Evolutionary conservation across 2,797 vertebrate species (phyloP).

Genomic region (Sebastes baramenuke): DNA sequence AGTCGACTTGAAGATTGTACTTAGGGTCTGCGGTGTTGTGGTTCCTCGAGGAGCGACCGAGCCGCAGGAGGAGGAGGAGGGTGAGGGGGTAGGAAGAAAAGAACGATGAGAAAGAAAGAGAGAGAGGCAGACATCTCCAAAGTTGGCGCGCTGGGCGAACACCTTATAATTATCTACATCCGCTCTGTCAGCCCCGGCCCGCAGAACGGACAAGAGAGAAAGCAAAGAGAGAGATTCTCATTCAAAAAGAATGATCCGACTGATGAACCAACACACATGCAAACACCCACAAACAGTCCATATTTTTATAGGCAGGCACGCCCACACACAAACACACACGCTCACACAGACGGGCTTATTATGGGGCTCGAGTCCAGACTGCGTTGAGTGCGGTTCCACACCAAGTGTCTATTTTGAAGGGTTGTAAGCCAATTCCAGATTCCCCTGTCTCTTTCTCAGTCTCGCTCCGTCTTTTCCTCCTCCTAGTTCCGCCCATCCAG

Average conservation of each 20-base stretch:
- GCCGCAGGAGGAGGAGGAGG: conserved; percentile 25
- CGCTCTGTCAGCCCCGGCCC: conserved; percentile 68
- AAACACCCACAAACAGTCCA: conserved; percentile 40
- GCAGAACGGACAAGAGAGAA: conserved; percentile 43
- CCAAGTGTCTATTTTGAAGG: conserved; percentile 80
- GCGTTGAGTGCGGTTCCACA: conserved; percentile 75
- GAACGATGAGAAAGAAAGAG: conserved; percentile 45
- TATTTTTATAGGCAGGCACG: conserved; percentile 46
- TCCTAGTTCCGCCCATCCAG: conserved; percentile 68
- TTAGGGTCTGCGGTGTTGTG: conserved; percentile 71
- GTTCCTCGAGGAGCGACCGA: conserved; percentile 59
- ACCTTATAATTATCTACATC: conserved; percentile 86
- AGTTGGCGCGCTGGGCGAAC: conserved; percentile 68
- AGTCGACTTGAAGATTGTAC: conserved; percentile 63
- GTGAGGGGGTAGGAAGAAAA: conserved; percentile 20
- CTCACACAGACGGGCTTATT: conserved; percentile 64
- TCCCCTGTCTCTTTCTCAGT: conserved; percentile 47
- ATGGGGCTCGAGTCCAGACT: conserved; percentile 75
- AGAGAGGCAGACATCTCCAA: conserved; percentile 66
- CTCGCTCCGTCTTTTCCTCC: conserved; percentile 18
- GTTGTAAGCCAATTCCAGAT: conserved; percentile 71
- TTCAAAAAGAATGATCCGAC: conserved; percentile 28
- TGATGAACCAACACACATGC: conserved; percentile 38
- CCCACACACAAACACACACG: conserved; percentile 43
- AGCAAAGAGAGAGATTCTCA: conserved; percentile 20